phyloP scores from a whole-genome alignment of 2,113 vertebrate species.

The Butorides virescens region DNA sequence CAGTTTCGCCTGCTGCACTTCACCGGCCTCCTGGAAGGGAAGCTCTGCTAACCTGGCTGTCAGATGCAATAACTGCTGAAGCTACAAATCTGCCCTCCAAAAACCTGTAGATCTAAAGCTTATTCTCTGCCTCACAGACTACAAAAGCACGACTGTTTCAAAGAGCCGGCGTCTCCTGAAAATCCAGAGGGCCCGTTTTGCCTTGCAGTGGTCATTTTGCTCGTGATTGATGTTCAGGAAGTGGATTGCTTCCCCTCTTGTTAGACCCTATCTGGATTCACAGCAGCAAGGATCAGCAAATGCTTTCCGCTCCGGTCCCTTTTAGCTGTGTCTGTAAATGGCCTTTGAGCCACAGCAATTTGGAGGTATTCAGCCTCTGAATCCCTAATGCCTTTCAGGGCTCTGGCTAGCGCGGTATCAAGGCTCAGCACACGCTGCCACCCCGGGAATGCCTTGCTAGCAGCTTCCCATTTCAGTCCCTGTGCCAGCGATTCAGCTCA shows the following conservation, averaged over 20 bases:
- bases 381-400: slow-evolving; percentile 54
- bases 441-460: slow-evolving; percentile 61
- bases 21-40: neutral
- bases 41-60: slow-evolving; percentile 28
- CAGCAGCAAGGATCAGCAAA: slow-evolving; percentile 47
- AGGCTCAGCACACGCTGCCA: slow-evolving; percentile 58
- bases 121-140: neutral
- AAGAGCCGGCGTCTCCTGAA: neutral
- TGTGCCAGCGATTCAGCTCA: slow-evolving; percentile 63
- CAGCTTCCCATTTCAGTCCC: slow-evolving; percentile 46
- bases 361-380: slow-evolving; percentile 55
- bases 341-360: slow-evolving; percentile 53
- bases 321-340: slow-evolving; percentile 44
- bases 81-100: neutral
- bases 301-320: slow-evolving; percentile 28
- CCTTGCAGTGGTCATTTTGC: slow-evolving; percentile 49
- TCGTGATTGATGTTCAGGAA: slow-evolving; percentile 60
- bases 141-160: slow-evolving; percentile 53
- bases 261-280: slow-evolving; percentile 53
- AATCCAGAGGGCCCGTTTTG: neutral
- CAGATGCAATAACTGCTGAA: neutral
- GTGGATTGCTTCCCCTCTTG: slow-evolving; percentile 63
- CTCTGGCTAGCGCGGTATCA: neutral
- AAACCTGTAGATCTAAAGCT: slow-evolving; percentile 33
- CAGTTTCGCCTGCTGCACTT: neutral